Conservation (phyloP, 1,140 invertebrate genomes). For the Pararge aegeria region DNA sequence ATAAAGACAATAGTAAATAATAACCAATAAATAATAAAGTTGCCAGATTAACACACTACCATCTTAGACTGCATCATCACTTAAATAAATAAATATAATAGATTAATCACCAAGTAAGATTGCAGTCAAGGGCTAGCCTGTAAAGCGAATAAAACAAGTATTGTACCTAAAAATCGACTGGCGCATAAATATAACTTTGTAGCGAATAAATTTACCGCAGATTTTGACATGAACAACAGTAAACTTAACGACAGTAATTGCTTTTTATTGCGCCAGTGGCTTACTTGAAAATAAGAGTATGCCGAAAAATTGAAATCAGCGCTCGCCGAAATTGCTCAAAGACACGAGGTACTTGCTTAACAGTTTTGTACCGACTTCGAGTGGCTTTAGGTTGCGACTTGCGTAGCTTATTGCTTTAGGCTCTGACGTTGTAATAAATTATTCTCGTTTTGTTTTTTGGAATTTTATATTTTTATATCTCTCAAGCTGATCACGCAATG, state of each 20-base stretch:
- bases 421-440: constrained; percentile 3
- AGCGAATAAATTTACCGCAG: constrained; percentile 4
- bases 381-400: not conserved
- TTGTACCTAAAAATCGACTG: not conserved
- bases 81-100: too few species aligned
- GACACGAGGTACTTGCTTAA: constrained; percentile 10
- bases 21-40: too few species aligned
- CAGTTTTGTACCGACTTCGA: not conserved
- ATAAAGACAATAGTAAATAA: too few species aligned
- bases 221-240: constrained; percentile 12
- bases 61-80: too few species aligned
- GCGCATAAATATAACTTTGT: not conserved
- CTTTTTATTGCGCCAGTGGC: constrained; percentile 13
- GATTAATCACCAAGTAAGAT: too few species aligned
- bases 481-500: not conserved
- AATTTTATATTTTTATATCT: constrained; percentile 4
- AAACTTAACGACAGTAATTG: constrained; percentile 7
- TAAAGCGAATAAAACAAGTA: not conserved
- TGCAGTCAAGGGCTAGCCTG: too few species aligned
- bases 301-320: constrained; percentile 10
- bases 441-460: not conserved
- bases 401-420: not conserved
- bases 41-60: too few species aligned
- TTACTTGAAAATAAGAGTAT: constrained; percentile 12
- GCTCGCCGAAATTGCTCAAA: constrained; percentile 4